A percentile compares a stretch with the other conserved stretches of the same genome.
Evolutionary conservation across 2,888 invertebrate species (phyloP).

Genomic region (Heliconius ismenius): DNA sequence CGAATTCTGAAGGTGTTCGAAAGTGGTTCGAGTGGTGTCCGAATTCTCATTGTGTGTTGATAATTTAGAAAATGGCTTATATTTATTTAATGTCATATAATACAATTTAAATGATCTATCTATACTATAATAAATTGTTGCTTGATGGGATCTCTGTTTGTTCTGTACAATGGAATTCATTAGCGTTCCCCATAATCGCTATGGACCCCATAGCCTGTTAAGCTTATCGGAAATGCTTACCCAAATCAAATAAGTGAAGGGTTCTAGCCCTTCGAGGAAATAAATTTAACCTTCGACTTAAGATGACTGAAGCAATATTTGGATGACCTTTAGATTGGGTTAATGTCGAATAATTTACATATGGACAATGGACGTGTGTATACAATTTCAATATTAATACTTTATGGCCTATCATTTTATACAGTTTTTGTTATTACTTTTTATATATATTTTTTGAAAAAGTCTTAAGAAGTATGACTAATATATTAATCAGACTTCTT

Average conservation of each 20-base stretch:
- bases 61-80: background rate
- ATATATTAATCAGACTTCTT: too few relatives aligned
- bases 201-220: slow-evolving; percentile 1
- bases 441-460: too few relatives aligned
- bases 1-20: too few relatives aligned
- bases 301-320: background rate
- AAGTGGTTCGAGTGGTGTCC: too few relatives aligned
- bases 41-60: too few relatives aligned
- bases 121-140: background rate
- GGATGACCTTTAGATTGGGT: background rate
- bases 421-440: too few relatives aligned
- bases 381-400: too few relatives aligned
- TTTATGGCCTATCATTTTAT: too few relatives aligned
- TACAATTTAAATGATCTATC: slow-evolving; percentile 1
- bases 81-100: background rate
- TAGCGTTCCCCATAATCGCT: slow-evolving; percentile 12
- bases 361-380: background rate
- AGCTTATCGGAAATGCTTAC: slow-evolving; percentile 12
- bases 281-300: background rate
- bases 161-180: slow-evolving; percentile 14
- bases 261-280: background rate
- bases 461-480: too few relatives aligned
- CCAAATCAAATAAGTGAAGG: slow-evolving; percentile 9
- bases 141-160: background rate
- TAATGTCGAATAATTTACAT: background rate